Conservation (phyloP, 2,797 vertebrate species). For the Leptoclinus maculatus region DNA sequence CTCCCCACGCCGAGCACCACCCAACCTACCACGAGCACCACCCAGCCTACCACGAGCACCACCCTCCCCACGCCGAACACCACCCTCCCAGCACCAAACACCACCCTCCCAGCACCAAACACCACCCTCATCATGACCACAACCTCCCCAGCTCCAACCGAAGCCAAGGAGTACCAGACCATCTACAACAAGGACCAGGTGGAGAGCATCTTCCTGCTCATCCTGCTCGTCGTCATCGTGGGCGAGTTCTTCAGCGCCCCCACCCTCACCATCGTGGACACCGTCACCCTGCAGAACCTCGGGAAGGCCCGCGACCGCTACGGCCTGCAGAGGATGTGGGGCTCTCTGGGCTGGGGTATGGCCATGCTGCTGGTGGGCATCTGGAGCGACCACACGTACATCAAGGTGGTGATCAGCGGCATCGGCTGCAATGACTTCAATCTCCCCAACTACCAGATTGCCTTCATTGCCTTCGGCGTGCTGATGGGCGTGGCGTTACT, state of each 20-base stretch:
- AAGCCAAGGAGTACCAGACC: conserved; percentile 68
- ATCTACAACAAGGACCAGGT: conserved; percentile 88
- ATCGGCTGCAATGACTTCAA: conserved; percentile 87
- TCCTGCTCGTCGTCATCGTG: conserved; percentile 94
- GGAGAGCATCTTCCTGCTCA: conserved; percentile 93
- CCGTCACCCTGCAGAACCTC: conserved; percentile 94
- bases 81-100: not conserved
- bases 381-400: conserved; percentile 94
- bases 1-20: not conserved
- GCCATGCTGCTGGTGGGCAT: conserved; percentile 97
- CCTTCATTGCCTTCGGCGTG: conserved; percentile 96
- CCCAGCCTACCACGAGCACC: not conserved
- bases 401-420: conserved; percentile 80
- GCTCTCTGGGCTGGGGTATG: conserved; percentile 97
- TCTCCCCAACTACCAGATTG: conserved; percentile 91
- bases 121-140: conserved; percentile 33
- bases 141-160: conserved; percentile 56
- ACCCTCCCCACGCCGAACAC: not conserved
- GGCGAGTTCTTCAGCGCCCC: conserved; percentile 99
- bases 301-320: conserved; percentile 95
- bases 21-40: not conserved
- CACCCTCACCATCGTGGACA: conserved; percentile 97
- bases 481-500: conserved; percentile 92
- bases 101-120: not conserved
- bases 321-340: conserved; percentile 98